A percentile compares a stretch with the other conserved stretches of the same genome.
Conservation (phyloP, 2,888 invertebrate species). For the Phaonia tiefii region DNA sequence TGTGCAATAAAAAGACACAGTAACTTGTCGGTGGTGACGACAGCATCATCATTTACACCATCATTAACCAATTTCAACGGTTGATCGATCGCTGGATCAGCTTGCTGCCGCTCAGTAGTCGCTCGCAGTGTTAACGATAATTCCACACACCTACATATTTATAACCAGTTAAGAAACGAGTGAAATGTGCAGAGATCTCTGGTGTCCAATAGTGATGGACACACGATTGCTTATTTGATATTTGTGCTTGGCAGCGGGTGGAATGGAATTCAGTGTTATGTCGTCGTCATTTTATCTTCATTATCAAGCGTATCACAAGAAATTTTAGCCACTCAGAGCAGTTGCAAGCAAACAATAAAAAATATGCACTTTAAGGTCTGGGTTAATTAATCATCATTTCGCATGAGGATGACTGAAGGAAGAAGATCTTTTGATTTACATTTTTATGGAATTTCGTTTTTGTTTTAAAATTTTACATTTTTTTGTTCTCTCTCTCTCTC, state of each 20-base stretch:
- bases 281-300: conserved; percentile 5
- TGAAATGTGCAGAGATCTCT: too few species aligned
- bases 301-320: neutral
- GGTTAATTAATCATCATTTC: conserved; percentile 64
- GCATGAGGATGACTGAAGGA: neutral
- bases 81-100: conserved; percentile 37
- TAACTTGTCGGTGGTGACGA: neutral
- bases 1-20: too few species aligned
- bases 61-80: conserved; percentile 10
- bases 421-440: conserved; percentile 53
- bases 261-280: neutral
- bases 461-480: conserved; percentile 19
- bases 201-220: too few species aligned
- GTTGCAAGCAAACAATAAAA: neutral
- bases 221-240: too few species aligned
- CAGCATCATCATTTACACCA: conserved; percentile 32
- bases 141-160: too few species aligned
- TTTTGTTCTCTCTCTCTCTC: conserved; percentile 15
- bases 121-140: too few species aligned
- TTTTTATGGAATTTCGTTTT: too few species aligned
- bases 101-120: too few species aligned
- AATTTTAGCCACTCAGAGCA: conserved; percentile 9
- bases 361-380: conserved; percentile 58
- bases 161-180: too few species aligned
- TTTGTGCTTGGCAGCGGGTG: too few species aligned